Percentiles rank a stretch among this genome's conserved stretches.
Evolutionary conservation across 2,113 vertebrate species (phyloP).

Genomic region (Lathamus discolor): DNA sequence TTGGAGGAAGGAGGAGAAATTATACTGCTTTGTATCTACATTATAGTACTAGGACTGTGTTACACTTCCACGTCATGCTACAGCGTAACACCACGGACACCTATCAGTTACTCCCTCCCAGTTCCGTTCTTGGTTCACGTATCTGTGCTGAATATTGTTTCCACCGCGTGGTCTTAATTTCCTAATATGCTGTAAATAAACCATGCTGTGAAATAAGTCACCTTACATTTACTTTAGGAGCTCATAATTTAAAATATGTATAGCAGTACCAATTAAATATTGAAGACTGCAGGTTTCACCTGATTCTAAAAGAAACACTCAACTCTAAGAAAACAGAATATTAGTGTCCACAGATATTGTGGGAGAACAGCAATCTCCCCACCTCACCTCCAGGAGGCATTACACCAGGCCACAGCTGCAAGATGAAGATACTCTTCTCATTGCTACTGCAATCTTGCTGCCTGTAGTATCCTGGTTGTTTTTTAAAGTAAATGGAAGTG

Average conservation of each 20-base stretch:
- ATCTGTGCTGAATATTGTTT: background rate
- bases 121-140: background rate
- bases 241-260: background rate
- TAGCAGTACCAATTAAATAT: background rate
- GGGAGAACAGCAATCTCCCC: background rate
- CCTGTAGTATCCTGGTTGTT: background rate
- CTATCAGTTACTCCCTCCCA: background rate
- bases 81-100: background rate
- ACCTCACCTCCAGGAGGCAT: rapidly evolving
- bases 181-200: conserved; percentile 41
- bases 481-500: background rate
- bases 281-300: background rate
- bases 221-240: conserved; percentile 22
- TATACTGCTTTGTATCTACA: background rate
- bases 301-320: background rate
- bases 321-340: background rate
- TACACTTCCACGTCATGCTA: background rate
- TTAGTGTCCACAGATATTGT: background rate
- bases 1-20: background rate
- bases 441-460: background rate
- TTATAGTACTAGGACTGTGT: background rate
- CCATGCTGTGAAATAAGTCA: conserved; percentile 12
- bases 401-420: background rate
- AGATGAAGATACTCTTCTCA: background rate
- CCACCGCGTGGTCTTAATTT: background rate